Conservation (phyloP, 2,797 vertebrate species). For the Arnoldichthys spilopterus region DNA sequence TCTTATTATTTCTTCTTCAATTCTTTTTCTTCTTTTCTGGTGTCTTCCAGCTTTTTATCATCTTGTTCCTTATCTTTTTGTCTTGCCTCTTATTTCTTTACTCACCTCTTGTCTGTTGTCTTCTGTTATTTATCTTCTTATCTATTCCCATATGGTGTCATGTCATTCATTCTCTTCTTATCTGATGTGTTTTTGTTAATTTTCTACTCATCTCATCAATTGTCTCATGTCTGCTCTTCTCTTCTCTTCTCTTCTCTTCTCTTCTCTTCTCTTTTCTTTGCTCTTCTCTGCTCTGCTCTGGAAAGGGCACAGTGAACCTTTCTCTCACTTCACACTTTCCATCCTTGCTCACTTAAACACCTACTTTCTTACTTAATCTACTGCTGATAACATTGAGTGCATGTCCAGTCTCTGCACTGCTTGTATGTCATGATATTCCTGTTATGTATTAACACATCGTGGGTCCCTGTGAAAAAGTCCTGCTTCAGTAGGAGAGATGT, state of each 20-base stretch:
- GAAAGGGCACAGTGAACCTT: background rate
- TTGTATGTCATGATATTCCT: slow-evolving; percentile 39
- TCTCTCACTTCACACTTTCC: background rate
- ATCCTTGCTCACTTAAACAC: slow-evolving; percentile 4
- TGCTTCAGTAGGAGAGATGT: background rate
- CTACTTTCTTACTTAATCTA: slow-evolving; percentile 14
- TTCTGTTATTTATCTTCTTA: background rate
- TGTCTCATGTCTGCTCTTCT: background rate
- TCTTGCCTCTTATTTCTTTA: background rate
- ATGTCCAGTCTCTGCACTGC: background rate
- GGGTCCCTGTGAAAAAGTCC: background rate
- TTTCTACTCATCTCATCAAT: background rate
- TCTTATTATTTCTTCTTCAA: too few relatives aligned
- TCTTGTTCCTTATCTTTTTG: slow-evolving; percentile 4
- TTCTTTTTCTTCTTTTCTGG: too few relatives aligned
- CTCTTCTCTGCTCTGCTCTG: background rate
- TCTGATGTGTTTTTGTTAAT: background rate
- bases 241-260: background rate
- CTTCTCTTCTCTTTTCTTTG: background rate
- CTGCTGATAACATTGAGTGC: slow-evolving; percentile 20
- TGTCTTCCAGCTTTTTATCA: background rate
- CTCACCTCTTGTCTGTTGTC: background rate
- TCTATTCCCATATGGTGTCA: background rate
- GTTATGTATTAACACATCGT: background rate
- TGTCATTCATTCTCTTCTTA: background rate